These are phyloP conservation scores for Drosophila orosa DNA, from an alignment of 1,140 invertebrate genomes.

Conservation along the genomic window DNA sequence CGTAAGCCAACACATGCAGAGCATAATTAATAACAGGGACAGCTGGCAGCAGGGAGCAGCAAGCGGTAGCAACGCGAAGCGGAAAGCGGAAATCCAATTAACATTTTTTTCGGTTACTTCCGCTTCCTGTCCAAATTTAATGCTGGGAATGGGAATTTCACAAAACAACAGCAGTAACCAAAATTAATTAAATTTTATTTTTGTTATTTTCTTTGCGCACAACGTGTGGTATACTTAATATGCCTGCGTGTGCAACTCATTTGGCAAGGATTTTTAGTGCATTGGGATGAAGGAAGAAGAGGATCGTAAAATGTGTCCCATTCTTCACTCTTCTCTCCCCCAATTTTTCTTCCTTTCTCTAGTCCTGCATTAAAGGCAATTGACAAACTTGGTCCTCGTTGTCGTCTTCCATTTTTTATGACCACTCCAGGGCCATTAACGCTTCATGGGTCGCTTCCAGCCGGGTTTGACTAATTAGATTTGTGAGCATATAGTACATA, in stretches of 20 bases:
- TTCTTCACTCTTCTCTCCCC: not conserved
- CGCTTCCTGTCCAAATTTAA: conserved; percentile 46
- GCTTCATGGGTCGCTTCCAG: conserved; percentile 47
- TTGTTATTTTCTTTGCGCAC: conserved; percentile 37
- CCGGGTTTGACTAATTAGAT: conserved; percentile 67
- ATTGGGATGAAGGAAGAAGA: conserved; percentile 22
- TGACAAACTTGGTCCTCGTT: conserved; percentile 53
- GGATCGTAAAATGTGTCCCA: conserved; percentile 52
- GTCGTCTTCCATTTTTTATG: conserved; percentile 60
- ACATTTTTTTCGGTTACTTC: conserved; percentile 67
- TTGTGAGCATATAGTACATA: conserved; percentile 35
- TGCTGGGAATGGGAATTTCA: conserved; percentile 21
- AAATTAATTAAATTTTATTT: conserved; percentile 42
- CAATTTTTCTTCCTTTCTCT: not conserved
- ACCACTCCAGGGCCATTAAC: conserved; percentile 47
- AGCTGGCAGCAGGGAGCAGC: not conserved
- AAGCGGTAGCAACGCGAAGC: conserved; percentile 22
- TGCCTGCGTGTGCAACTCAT: conserved; percentile 43
- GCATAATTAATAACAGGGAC: conserved; percentile 52
- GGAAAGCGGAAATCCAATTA: conserved; percentile 71
- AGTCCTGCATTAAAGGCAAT: conserved; percentile 28
- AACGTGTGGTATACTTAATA: conserved; percentile 75
- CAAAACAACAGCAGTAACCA: conserved; percentile 12
- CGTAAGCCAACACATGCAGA: conserved; percentile 39
- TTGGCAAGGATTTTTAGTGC: conserved; percentile 61